A percentile compares a stretch with the other conserved stretches of the same genome.
These are phyloP conservation scores for Petrocephalus microphthalmus DNA, from an alignment of 2,113 vertebrate genomes.

Conservation along the genomic window DNA sequence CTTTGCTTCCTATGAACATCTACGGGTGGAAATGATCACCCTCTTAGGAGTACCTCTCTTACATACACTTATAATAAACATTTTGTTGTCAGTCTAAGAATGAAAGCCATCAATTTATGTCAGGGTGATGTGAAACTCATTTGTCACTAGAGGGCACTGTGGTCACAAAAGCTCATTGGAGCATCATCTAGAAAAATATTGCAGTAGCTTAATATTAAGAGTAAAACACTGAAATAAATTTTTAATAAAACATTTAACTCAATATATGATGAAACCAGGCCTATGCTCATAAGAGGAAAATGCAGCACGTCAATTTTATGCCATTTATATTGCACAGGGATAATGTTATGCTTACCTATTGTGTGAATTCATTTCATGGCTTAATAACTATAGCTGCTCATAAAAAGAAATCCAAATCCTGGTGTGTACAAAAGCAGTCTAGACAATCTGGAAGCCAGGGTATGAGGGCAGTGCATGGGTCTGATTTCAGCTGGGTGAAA, in stretches of 20 bases:
- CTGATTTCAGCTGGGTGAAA: neutral
- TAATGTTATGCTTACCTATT: neutral
- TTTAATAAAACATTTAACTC: neutral
- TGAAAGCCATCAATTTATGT: neutral
- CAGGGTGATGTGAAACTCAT: neutral
- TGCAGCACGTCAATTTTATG: neutral
- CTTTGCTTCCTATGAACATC: neutral
- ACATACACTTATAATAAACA: neutral
- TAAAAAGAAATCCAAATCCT: neutral
- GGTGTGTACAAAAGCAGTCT: neutral
- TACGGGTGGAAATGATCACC: neutral
- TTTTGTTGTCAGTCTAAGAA: neutral
- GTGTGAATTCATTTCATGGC: neutral
- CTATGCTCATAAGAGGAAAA: neutral
- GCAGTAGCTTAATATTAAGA: neutral
- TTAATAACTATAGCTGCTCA: neutral
- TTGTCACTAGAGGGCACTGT: conserved; percentile 12
- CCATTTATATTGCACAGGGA: neutral
- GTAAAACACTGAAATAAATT: neutral
- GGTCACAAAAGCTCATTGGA: neutral
- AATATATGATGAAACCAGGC: neutral
- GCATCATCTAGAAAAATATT: neutral
- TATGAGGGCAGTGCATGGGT: neutral
- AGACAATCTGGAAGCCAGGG: neutral
- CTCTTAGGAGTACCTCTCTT: neutral